Percentiles rank a stretch among this genome's conserved stretches.
Conservation (phyloP, 2,113 vertebrate species). For the Ciconia stormi region DNA sequence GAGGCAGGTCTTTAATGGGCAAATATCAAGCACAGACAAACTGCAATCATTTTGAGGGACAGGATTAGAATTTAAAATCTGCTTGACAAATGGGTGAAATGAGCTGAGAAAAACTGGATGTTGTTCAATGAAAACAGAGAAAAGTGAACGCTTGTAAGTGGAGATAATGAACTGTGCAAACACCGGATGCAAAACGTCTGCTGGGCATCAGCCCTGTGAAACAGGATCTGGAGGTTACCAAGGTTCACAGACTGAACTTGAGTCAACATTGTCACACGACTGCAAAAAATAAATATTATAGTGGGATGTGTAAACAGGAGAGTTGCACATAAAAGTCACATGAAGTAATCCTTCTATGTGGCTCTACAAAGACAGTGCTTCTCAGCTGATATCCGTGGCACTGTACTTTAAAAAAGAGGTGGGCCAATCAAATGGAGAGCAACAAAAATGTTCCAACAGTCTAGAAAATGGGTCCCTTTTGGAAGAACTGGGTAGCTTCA, state of each 20-base stretch:
- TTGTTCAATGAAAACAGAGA: conserved; percentile 57
- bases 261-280: conserved; percentile 57
- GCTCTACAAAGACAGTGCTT: background rate
- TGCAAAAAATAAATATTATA: conserved; percentile 25
- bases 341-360: background rate
- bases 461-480: background rate
- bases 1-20: background rate
- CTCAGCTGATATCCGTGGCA: background rate
- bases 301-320: background rate
- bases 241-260: conserved; percentile 38
- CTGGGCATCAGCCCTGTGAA: conserved; percentile 41
- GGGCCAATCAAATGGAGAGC: background rate
- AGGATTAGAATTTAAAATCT: conserved; percentile 43
- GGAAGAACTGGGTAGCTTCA: background rate
- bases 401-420: background rate
- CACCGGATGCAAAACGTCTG: conserved; percentile 45
- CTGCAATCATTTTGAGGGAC: background rate
- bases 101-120: conserved; percentile 48
- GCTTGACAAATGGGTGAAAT: conserved; percentile 49
- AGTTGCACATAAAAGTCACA: background rate
- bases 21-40: background rate
- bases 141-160: background rate
- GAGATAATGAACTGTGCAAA: conserved; percentile 61
- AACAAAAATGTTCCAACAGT: background rate
- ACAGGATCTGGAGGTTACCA: conserved; percentile 49